phyloP scores from a whole-genome alignment of 64 coral and sea anemone genomes.

The Porites australiensis region DNA sequence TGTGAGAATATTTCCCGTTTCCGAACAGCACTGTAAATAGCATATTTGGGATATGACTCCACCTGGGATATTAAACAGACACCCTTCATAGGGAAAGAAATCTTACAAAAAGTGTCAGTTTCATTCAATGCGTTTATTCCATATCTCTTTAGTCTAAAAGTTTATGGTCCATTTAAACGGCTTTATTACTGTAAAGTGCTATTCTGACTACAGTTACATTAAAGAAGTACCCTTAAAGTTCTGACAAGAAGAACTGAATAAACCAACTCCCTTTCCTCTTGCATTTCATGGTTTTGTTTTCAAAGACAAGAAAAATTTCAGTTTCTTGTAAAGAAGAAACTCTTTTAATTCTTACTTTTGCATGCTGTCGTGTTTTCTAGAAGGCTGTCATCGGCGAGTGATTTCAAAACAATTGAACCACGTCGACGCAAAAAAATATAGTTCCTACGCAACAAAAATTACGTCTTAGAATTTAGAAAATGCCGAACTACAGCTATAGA shows the following conservation, averaged over 20 bases:
- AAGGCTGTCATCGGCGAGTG: background rate
- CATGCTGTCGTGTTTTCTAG: background rate
- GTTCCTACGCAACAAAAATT: conserved; percentile 32
- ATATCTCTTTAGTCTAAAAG: background rate
- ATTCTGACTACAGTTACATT: background rate
- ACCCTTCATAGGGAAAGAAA: background rate
- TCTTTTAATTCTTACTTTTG: background rate
- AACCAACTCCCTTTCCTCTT: background rate
- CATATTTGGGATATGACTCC: conserved; percentile 35
- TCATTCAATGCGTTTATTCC: background rate
- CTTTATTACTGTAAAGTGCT: background rate
- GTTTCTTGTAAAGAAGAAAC: too few relatives aligned
- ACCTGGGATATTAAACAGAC: conserved; percentile 23
- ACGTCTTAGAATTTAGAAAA: conserved; percentile 20
- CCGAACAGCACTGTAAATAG: conserved; percentile 39
- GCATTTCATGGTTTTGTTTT: background rate
- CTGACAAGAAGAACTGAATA: background rate
- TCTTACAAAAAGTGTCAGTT: conserved; percentile 5
- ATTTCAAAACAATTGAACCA: background rate
- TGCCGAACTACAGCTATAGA: background rate
- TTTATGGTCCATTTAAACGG: background rate
- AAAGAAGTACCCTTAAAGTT: background rate
- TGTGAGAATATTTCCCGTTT: conserved; percentile 29
- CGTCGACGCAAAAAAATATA: background rate
- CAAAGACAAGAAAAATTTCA: too few relatives aligned